Percentiles rank a stretch among this genome's conserved stretches.
phyloP scores from a whole-genome alignment of 2,113 vertebrate species.

The Urocolius indicus region DNA sequence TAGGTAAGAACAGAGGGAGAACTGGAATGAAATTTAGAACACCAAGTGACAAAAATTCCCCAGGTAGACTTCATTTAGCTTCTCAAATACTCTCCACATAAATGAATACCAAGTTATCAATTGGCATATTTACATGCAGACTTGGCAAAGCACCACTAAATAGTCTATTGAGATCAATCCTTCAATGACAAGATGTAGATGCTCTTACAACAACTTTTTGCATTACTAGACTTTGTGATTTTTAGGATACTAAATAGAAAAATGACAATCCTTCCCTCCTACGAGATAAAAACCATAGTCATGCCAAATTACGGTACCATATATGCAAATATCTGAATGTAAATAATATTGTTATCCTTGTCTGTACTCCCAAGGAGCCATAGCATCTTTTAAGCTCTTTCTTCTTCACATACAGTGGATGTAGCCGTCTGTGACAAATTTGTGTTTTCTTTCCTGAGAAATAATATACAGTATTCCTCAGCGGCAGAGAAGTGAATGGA shows the following conservation, averaged over 20 bases:
- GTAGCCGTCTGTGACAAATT: slow-evolving; percentile 45
- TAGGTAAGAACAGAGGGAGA: background rate
- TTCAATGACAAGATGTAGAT: background rate
- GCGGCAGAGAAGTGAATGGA: slow-evolving; percentile 42
- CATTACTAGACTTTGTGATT: background rate
- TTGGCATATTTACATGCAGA: background rate
- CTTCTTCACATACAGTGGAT: slow-evolving; percentile 25
- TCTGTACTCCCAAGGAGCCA: slow-evolving; percentile 47
- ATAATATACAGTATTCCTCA: slow-evolving; percentile 53
- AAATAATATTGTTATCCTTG: slow-evolving; percentile 64
- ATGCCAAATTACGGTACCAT: slow-evolving; percentile 41
- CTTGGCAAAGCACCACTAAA: slow-evolving; percentile 19
- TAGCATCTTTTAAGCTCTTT: slow-evolving; percentile 44
- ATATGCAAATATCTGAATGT: slow-evolving; percentile 58
- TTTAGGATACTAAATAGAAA: slow-evolving; percentile 15
- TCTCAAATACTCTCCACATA: background rate
- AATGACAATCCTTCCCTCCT: slow-evolving; percentile 10
- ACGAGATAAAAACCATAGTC: slow-evolving; percentile 30
- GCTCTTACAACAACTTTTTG: background rate
- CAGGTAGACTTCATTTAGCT: background rate
- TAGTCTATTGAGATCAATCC: background rate
- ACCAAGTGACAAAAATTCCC: background rate
- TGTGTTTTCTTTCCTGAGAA: slow-evolving; percentile 58
- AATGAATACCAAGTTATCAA: background rate
- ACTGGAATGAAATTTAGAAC: background rate